Conservation (phyloP, 1,140 invertebrate genomes). For the Drosophila punjabiensis region DNA sequence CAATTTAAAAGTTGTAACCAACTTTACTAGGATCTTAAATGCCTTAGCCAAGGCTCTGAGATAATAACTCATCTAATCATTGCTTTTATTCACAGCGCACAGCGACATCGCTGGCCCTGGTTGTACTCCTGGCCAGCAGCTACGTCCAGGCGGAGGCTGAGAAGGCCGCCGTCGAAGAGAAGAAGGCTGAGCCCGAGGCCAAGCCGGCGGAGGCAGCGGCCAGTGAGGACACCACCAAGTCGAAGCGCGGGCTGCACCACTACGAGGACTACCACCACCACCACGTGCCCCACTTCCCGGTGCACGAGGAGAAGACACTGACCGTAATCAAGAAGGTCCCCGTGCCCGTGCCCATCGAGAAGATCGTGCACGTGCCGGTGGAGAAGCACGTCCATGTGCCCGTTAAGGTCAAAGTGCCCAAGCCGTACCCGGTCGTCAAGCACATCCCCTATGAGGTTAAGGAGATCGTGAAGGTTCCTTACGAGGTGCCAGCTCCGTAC, state of each 20-base stretch:
- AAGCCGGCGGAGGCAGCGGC: slow-evolving; percentile 85
- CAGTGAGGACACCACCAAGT: slow-evolving; percentile 87
- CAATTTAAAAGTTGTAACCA: not conserved
- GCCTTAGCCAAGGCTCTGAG: not conserved
- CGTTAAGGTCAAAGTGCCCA: slow-evolving; percentile 87
- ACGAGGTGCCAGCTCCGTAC: slow-evolving; percentile 88
- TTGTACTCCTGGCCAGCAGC: slow-evolving; percentile 85
- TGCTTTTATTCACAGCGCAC: slow-evolving; percentile 71
- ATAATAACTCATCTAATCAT: not conserved
- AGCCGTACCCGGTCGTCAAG: slow-evolving; percentile 88
- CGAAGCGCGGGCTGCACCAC: slow-evolving; percentile 88
- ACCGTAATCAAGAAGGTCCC: slow-evolving; percentile 91
- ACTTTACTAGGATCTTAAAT: not conserved
- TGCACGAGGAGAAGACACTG: slow-evolving; percentile 89
- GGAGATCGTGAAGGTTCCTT: slow-evolving; percentile 88
- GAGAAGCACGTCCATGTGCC: slow-evolving; percentile 87
- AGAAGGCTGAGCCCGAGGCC: slow-evolving; percentile 75
- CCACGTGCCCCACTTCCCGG: slow-evolving; percentile 73
- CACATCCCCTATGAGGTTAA: slow-evolving; percentile 88
- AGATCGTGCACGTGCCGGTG: slow-evolving; percentile 87
- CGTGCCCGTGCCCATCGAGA: slow-evolving; percentile 88
- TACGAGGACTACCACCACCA: slow-evolving; percentile 85
- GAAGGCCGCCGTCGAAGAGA: slow-evolving; percentile 86
- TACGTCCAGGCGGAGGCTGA: slow-evolving; percentile 82
- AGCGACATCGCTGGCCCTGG: slow-evolving; percentile 86